Evolutionary conservation across 2,797 vertebrate genomes (phyloP).

Genomic region (Alectoris magna): DNA sequence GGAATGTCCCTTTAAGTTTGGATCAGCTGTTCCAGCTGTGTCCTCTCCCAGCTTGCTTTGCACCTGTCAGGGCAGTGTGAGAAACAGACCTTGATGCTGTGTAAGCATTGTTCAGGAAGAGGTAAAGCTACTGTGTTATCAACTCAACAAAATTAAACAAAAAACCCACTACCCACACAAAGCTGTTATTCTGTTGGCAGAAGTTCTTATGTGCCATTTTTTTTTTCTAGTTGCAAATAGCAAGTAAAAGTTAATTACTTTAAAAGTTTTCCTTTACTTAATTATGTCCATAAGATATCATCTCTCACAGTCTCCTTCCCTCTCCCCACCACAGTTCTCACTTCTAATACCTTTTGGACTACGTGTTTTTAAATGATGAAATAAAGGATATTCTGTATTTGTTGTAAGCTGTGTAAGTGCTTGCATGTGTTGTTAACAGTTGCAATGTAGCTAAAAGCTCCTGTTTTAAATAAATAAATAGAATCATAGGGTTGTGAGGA

Average conservation of each 20-base stretch:
- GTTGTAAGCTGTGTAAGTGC: neutral
- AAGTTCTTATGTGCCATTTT: neutral
- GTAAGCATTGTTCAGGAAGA: too few relatives aligned
- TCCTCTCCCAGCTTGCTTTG: neutral
- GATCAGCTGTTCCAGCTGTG: neutral
- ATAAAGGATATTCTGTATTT: neutral
- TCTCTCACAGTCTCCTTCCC: fast-evolving
- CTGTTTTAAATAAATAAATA: too few relatives aligned
- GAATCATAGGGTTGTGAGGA: neutral
- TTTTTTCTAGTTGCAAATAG: neutral
- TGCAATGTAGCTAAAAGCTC: neutral
- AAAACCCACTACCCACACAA: neutral
- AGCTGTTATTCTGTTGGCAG: neutral
- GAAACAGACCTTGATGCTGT: neutral
- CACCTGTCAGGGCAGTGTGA: neutral
- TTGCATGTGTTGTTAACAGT: neutral
- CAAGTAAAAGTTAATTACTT: neutral
- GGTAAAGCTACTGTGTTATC: neutral
- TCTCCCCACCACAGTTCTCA: too few relatives aligned
- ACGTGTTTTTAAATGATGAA: neutral
- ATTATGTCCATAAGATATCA: neutral
- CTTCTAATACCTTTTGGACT: neutral
- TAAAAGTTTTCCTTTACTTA: neutral
- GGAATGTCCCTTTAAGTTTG: neutral
- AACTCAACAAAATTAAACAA: neutral